Evolutionary conservation across 2,113 vertebrate species (phyloP), one percentile per base, ranked within the genome.

Genomic region (Python bivittatus): DNA sequence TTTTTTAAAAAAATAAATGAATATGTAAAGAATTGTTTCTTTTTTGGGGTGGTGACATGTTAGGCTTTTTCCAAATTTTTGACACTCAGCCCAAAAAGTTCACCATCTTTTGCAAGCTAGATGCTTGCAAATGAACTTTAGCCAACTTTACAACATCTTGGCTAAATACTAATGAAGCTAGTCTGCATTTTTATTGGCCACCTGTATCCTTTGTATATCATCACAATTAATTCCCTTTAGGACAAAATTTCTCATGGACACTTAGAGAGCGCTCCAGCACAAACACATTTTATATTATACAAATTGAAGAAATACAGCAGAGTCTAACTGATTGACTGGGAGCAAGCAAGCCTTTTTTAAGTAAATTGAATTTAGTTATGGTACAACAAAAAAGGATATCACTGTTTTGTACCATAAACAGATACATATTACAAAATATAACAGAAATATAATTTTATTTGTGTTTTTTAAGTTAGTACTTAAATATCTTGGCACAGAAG

Each of bases 201-300:
- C 54, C 15, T 44, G 23, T 44, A 58, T 48, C 90, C 90, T n/a
- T 27, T 48, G 13, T 56, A 42, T 9, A 58, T n/a, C 33, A 56
- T 56, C 89, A 90, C 22, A 83, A 90, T 3, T 57, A 84, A 90
- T 57, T 90, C 22, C 79, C 15, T 57, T 79, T 83, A 91, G 72
- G 9, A 3, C 54, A 58, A 57, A 20, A 90, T 84, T 58, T 90
- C 54, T 84, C 15, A 90, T 27, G 27, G 68, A 48, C 22, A 90
- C 9, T 42, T 91, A 58, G 20, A 53, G n/a, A 83, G 33, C 17
- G 17, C 29, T 84, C 64, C 38, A 83, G 61, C 29, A 29, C 10
- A 29, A 89, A 89, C 23, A 12, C 13, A 68, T 68, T 89, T 89
- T 53, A 27, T 29, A 53, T 20, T 11, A 38, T 23, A 20, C 12